Evolutionary conservation across 2,888 invertebrate species (phyloP), one percentile per base, ranked within the genome.

Genomic region (Apocheima hispidaria): DNA sequence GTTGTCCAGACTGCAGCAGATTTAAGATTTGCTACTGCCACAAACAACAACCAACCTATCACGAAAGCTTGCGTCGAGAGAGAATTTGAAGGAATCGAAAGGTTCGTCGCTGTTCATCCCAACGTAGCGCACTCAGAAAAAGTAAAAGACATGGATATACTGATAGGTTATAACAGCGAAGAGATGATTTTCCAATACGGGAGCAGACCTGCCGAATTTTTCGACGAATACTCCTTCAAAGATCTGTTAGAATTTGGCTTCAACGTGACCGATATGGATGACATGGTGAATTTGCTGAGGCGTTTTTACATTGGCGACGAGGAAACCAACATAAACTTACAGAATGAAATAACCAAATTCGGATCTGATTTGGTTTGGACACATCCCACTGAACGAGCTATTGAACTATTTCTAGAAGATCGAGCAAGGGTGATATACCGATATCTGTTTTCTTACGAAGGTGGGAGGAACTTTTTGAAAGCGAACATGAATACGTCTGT

Each of bases 361-460:
- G 67, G 60, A 2, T 77, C 79, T 0, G 82, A 84, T 53, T 70
- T 71, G 2, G 16, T 40, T 2, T 81, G 71, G 16, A 68, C 59
- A 10, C 73, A 78, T 55, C 77, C 80, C 0, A 65, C 68, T 0
- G 76, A 79, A 12, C 69, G 75, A 44, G 69, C 68, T 23, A 49
- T 82, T 2, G 60, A 64, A 0, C 72, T 67, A 26, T 78, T 74
- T 46, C 16, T 78, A 4, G 51, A 66, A 5, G 69, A 65, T 21
- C 69, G 69, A 4, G 73, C 69, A 0, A 53, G 63, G 1, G 56
- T 66, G 0, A 55, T 82, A 7, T 83, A 70, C 30, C 71, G 76
- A 21, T 84, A 83, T 43, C 28, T 82, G 5, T 84, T 84, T 50
- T 68, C 76, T 0, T 83, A 81, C 14, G 62, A 65, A 7, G 83